phyloP scores from a whole-genome alignment of 1,140 invertebrate genomes.

The Reticulitermes speratus region DNA sequence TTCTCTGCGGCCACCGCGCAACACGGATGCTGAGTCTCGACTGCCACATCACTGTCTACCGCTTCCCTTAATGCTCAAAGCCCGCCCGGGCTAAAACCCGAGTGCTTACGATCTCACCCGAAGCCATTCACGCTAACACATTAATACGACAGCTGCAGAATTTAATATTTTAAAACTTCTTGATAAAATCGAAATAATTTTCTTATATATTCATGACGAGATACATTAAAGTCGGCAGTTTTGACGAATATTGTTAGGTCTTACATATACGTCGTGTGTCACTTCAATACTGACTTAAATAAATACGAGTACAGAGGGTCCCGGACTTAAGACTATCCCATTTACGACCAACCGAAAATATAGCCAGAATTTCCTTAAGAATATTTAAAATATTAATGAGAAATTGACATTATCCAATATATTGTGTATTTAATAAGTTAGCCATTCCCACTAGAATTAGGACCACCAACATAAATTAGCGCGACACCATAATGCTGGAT shows the following conservation, averaged over 20 bases:
- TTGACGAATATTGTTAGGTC: background rate
- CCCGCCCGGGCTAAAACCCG: constrained; percentile 3
- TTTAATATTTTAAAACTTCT: background rate
- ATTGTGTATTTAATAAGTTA: no score
- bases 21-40: background rate
- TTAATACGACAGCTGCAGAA: background rate
- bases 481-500: no score
- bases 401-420: no score
- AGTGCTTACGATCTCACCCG: background rate
- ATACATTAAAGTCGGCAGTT: background rate
- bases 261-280: background rate
- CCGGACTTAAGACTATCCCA: no score
- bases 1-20: background rate
- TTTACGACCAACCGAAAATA: no score
- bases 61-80: background rate
- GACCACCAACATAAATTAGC: no score
- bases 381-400: no score
- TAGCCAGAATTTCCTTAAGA: no score
- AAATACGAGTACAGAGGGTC: background rate
- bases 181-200: background rate
- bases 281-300: background rate
- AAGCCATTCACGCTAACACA: background rate
- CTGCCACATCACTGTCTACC: background rate
- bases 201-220: background rate
- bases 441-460: no score